phyloP scores from a whole-genome alignment of 2,113 vertebrate species.

The Clarias magur region DNA sequence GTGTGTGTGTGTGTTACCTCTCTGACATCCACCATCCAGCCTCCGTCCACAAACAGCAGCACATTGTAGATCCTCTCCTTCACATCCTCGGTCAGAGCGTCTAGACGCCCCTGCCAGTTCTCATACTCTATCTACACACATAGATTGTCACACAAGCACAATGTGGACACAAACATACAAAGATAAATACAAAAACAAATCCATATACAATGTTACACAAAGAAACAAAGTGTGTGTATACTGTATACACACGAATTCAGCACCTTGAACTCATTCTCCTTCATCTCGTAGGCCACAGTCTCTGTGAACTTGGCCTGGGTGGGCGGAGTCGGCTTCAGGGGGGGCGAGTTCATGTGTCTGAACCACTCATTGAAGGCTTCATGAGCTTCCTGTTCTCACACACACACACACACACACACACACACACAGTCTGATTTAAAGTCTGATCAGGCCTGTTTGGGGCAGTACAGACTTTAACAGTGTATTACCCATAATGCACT shows the following conservation, averaged over 20 bases:
- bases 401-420: conserved; percentile 22
- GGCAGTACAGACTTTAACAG: background rate
- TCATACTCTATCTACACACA: conserved; percentile 77
- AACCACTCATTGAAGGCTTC: conserved; percentile 98
- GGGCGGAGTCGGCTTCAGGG: conserved; percentile 83
- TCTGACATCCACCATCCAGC: conserved; percentile 97
- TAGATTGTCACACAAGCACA: too few relatives aligned
- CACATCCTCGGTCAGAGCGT: conserved; percentile 87
- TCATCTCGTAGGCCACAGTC: conserved; percentile 92
- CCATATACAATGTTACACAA: background rate
- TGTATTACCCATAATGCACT: background rate
- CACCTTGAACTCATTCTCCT: conserved; percentile 92
- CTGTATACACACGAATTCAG: background rate
- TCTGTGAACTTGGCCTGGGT: conserved; percentile 90
- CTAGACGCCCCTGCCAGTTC: conserved; percentile 86
- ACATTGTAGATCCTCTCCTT: conserved; percentile 98
- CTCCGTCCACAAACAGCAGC: conserved; percentile 94
- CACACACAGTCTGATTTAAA: background rate
- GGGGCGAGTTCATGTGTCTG: conserved; percentile 87
- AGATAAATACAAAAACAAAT: background rate
- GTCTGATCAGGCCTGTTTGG: too few relatives aligned
- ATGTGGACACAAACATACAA: background rate
- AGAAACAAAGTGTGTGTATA: background rate
- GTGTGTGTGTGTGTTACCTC: conserved; percentile 75
- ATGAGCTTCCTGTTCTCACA: conserved; percentile 85